Percentiles rank a stretch among this genome's conserved stretches.
These are phyloP conservation scores for Montipora cactus DNA, from an alignment of 64 coral and sea anemone species.

Conservation along the genomic window DNA sequence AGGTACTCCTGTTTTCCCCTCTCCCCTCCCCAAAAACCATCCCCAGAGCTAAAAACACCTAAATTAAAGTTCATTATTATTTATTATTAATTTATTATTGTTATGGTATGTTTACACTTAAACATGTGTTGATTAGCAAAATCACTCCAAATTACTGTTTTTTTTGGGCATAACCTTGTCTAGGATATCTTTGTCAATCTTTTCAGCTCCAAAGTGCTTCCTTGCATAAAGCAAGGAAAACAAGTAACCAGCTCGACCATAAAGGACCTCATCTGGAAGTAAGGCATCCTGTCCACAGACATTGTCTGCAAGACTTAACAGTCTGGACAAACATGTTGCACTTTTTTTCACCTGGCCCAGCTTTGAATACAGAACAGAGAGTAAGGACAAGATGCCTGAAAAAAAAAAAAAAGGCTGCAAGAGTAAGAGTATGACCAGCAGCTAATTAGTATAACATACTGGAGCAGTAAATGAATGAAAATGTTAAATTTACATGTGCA, in stretches of 20 bases:
- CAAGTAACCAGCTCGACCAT: constrained; percentile 92
- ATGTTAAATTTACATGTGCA: too few relatives aligned
- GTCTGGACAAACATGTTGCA: constrained; percentile 50
- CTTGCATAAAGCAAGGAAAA: constrained; percentile 88
- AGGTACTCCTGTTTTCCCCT: too few relatives aligned
- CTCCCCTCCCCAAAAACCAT: too few relatives aligned
- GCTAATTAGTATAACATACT: neutral
- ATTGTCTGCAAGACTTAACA: constrained; percentile 78
- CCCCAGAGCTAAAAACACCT: too few relatives aligned
- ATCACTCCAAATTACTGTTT: too few relatives aligned
- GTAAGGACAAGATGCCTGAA: constrained; percentile 78
- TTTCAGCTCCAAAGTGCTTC: constrained; percentile 72
- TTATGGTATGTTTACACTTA: too few relatives aligned
- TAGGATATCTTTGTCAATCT: constrained; percentile 59
- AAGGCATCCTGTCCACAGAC: constrained; percentile 72
- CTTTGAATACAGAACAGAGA: constrained; percentile 81
- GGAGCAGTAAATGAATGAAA: neutral
- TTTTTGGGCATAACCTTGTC: constrained; percentile 25
- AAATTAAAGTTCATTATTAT: too few relatives aligned
- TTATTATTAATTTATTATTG: too few relatives aligned
- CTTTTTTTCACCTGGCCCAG: constrained; percentile 71
- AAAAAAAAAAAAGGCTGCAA: neutral
- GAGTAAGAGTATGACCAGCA: neutral
- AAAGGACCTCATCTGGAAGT: constrained; percentile 93
- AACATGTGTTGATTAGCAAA: too few relatives aligned